Conservation (phyloP, 1,140 invertebrate species). For the Papilio helenus region DNA sequence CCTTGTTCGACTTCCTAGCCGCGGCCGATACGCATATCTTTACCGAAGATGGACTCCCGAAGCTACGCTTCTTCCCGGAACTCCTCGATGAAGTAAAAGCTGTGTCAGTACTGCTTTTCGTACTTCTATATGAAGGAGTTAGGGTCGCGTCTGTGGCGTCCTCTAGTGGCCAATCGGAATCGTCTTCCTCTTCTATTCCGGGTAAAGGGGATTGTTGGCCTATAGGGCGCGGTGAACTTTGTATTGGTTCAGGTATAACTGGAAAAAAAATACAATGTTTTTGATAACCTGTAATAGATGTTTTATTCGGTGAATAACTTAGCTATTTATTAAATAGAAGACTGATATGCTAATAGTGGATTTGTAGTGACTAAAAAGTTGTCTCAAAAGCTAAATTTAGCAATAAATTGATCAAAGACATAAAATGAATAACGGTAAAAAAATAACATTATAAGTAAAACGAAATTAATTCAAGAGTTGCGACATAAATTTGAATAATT, state of each 20-base stretch:
- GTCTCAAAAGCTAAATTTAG: neutral
- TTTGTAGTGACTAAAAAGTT: neutral
- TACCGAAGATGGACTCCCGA: constrained; percentile 75
- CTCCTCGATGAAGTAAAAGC: constrained; percentile 76
- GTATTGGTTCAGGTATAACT: constrained; percentile 75
- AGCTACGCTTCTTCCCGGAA: constrained; percentile 75
- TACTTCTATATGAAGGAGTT: constrained; percentile 80
- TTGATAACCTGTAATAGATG: constrained; percentile 43
- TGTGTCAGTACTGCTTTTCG: constrained; percentile 78
- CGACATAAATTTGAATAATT: constrained; percentile 32
- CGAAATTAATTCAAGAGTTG: constrained; percentile 3
- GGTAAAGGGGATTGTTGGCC: constrained; percentile 83
- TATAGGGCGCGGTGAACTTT: constrained; percentile 79
- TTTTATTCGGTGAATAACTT: neutral
- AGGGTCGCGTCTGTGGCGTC: constrained; percentile 79
- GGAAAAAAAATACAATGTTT: constrained; percentile 57
- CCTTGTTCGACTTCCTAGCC: constrained; percentile 76
- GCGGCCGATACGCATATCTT: constrained; percentile 79
- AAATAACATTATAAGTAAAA: constrained; percentile 9
- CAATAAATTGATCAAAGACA: constrained; percentile 22
- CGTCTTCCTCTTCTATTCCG: constrained; percentile 85
- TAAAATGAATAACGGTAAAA: constrained; percentile 23
- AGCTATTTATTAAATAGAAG: neutral
- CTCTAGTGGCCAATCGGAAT: constrained; percentile 82
- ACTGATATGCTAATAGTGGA: constrained; percentile 10